These are phyloP conservation scores for Misgurnus mizolepis DNA, from an alignment of 2,113 vertebrate species.

Conservation along the genomic window DNA sequence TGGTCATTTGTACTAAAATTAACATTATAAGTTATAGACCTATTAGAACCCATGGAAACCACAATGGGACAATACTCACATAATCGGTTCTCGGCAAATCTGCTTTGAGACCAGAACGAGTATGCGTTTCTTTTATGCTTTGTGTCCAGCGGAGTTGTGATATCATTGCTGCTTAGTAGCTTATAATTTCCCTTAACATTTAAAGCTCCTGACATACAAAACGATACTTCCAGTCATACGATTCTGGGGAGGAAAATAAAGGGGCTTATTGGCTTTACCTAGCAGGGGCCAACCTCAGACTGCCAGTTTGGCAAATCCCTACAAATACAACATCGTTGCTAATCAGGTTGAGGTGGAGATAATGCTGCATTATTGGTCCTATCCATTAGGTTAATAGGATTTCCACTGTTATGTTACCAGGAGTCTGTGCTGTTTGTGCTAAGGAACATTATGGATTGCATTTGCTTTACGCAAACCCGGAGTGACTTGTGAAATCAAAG, in stretches of 20 bases:
- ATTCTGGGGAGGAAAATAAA: conserved; percentile 53
- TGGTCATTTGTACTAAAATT: conserved; percentile 47
- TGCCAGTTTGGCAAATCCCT: conserved; percentile 61
- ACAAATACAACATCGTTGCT: conserved; percentile 67
- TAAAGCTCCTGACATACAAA: conserved; percentile 52
- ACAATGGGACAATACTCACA: conserved; percentile 4
- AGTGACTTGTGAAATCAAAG: conserved; percentile 55
- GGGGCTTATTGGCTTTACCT: conserved; percentile 61
- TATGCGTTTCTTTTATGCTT: conserved; percentile 31
- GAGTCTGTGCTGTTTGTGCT: conserved; percentile 56
- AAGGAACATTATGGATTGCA: conserved; percentile 61
- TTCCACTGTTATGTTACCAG: conserved; percentile 60
- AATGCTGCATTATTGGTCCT: conserved; percentile 70
- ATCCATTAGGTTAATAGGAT: conserved; percentile 74
- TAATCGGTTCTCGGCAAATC: conserved; percentile 1
- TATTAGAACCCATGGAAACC: conserved; percentile 39
- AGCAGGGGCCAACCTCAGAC: conserved; percentile 60
- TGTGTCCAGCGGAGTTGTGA: conserved; percentile 52
- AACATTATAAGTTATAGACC: conserved; percentile 34
- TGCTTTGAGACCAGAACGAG: conserved; percentile 12
- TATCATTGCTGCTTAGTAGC: conserved; percentile 52
- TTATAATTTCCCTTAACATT: conserved; percentile 38
- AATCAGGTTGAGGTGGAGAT: conserved; percentile 69
- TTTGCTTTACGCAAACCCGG: conserved; percentile 59
- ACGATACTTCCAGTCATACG: conserved; percentile 42